Conservation (phyloP, 2,797 vertebrate genomes). For the Sphaeramia orbicularis region DNA sequence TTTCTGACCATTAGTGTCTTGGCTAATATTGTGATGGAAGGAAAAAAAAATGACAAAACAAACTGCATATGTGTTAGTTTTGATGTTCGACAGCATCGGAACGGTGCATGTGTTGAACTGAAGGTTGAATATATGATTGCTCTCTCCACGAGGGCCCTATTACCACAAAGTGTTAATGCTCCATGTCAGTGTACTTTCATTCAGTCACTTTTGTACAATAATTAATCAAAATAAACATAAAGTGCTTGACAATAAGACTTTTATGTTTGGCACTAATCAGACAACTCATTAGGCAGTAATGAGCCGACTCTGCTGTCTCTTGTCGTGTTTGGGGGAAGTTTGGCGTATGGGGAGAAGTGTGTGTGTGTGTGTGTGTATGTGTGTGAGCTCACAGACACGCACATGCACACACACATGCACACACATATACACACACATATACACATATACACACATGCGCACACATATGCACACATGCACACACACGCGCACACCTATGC, state of each 20-base stretch:
- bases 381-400: too few relatives aligned
- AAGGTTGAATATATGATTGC: conserved; percentile 33
- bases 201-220: conserved; percentile 81
- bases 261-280: conserved; percentile 83
- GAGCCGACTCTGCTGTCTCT: conserved; percentile 78
- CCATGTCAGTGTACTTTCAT: conserved; percentile 70
- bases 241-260: conserved; percentile 80
- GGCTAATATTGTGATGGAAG: neutral
- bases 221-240: conserved; percentile 87
- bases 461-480: too few relatives aligned
- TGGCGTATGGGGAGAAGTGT: conserved; percentile 63
- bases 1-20: conserved; percentile 22
- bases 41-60: neutral
- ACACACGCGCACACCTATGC: too few relatives aligned
- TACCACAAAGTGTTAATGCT: conserved; percentile 67
- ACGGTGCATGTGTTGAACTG: conserved; percentile 13
- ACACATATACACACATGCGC: too few relatives aligned
- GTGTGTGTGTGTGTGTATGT: conserved; percentile 38
- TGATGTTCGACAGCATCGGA: conserved; percentile 12
- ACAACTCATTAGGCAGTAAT: conserved; percentile 86
- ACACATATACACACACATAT: too few relatives aligned
- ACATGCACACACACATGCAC: too few relatives aligned
- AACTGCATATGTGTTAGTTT: conserved; percentile 6
- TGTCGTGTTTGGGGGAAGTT: conserved; percentile 77
- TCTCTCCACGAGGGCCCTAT: conserved; percentile 61